A percentile compares a stretch with the other conserved stretches of the same genome.
These are phyloP conservation scores for Eretmocerus hayati DNA, from an alignment of 2,888 invertebrate genomes.

Conservation along the genomic window DNA sequence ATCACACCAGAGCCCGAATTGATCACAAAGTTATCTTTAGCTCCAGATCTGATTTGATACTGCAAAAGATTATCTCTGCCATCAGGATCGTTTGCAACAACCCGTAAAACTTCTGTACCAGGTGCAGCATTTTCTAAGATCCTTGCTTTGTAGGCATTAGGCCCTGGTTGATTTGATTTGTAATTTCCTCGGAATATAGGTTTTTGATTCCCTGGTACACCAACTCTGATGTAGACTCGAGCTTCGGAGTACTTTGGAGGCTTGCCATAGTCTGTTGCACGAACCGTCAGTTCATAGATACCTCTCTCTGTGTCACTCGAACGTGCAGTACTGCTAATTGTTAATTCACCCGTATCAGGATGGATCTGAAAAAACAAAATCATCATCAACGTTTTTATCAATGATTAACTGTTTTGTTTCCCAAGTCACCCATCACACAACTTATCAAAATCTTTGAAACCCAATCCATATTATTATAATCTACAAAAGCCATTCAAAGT, in stretches of 20 bases:
- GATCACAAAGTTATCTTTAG: constrained; percentile 71
- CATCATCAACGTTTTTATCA: background rate
- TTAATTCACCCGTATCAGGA: constrained; percentile 64
- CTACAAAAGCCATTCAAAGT: too few relatives aligned
- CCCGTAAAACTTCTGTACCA: constrained; percentile 63
- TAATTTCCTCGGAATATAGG: constrained; percentile 72
- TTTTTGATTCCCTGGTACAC: constrained; percentile 72
- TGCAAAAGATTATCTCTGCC: constrained; percentile 63
- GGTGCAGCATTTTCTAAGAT: constrained; percentile 64
- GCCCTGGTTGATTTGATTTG: constrained; percentile 55
- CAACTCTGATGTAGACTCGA: constrained; percentile 63
- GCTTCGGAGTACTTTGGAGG: constrained; percentile 63
- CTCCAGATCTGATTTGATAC: constrained; percentile 66
- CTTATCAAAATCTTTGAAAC: too few relatives aligned
- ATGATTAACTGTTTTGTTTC: background rate
- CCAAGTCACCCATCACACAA: too few relatives aligned
- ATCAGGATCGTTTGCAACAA: constrained; percentile 72
- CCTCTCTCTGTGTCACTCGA: constrained; percentile 70
- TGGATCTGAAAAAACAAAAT: constrained; percentile 57
- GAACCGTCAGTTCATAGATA: constrained; percentile 61
- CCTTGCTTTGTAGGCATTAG: constrained; percentile 64
- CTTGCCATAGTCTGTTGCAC: constrained; percentile 65
- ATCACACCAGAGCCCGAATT: constrained; percentile 66
- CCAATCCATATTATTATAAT: too few relatives aligned
- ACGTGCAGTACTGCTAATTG: constrained; percentile 56